Evolutionary conservation across 2,888 invertebrate species (phyloP).

Genomic region (Apamea monoglypha): DNA sequence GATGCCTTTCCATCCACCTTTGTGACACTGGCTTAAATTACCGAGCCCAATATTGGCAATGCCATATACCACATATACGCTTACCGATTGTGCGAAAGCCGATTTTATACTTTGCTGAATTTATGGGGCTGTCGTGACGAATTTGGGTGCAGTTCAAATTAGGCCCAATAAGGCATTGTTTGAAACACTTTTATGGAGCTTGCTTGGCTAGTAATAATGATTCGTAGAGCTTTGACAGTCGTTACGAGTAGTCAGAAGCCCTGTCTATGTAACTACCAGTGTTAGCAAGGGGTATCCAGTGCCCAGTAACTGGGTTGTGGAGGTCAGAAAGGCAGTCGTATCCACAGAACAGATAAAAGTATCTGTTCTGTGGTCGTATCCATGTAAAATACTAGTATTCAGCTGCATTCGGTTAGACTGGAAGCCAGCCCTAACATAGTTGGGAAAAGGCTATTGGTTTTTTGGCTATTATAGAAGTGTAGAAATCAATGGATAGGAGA

Average conservation of each 20-base stretch:
- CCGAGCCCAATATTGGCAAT: not conserved
- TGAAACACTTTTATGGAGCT: not conserved
- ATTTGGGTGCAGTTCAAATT: not conserved
- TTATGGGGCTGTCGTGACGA: not conserved
- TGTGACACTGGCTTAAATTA: slow-evolving; percentile 43
- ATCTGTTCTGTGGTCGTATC: too few species aligned
- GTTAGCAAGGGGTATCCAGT: too few species aligned
- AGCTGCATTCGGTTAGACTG: too few species aligned
- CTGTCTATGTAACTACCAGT: too few species aligned
- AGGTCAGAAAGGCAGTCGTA: not conserved
- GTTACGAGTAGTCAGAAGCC: not conserved
- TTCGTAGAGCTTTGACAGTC: not conserved
- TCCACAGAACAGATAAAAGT: too few species aligned
- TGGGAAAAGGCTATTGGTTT: too few species aligned
- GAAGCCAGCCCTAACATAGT: too few species aligned
- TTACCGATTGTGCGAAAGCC: not conserved
- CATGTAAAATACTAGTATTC: too few species aligned
- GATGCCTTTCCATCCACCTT: slow-evolving; percentile 9
- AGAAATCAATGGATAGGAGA: not conserved
- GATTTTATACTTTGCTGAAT: not conserved
- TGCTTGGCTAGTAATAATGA: not conserved
- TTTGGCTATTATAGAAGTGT: not conserved
- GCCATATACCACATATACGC: not conserved
- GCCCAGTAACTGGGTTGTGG: not conserved
- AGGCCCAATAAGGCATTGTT: not conserved